phyloP scores from a whole-genome alignment of 92 coral and sea anemone species.

The Epizoanthus illoricatus region DNA sequence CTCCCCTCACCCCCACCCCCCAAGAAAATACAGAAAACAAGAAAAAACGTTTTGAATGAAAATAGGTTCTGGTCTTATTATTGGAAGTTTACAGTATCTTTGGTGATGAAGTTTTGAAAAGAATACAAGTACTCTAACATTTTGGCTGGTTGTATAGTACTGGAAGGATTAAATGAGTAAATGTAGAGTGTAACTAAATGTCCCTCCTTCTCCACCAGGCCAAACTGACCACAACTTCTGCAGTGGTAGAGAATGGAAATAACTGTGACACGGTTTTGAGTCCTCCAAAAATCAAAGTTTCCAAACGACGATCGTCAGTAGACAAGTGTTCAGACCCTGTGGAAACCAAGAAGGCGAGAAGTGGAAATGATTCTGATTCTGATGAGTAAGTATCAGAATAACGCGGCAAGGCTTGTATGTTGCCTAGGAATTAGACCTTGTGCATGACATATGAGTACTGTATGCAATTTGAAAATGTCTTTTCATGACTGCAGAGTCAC shows the following conservation, averaged over 20 bases:
- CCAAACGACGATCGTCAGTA: conserved; percentile 66
- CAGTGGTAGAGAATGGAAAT: conserved; percentile 42
- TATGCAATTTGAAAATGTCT: too few relatives aligned
- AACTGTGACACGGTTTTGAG: conserved; percentile 33
- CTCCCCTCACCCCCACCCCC: too few relatives aligned
- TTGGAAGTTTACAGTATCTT: too few relatives aligned
- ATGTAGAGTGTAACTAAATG: too few relatives aligned
- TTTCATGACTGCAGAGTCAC: too few relatives aligned
- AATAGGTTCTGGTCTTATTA: too few relatives aligned
- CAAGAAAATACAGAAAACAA: too few relatives aligned
- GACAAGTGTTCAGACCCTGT: conserved; percentile 49
- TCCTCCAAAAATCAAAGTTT: conserved; percentile 54
- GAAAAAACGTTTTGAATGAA: too few relatives aligned
- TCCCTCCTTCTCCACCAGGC: conserved; percentile 16
- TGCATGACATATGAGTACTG: background rate
- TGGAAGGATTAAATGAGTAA: too few relatives aligned
- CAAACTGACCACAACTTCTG: conserved; percentile 38
- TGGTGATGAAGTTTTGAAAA: too few relatives aligned
- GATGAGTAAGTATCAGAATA: conserved; percentile 51
- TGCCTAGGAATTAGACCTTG: background rate
- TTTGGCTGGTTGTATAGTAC: too few relatives aligned
- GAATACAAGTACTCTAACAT: too few relatives aligned
- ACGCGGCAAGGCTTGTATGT: background rate
- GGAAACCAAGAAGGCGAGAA: conserved; percentile 58
- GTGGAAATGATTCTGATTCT: conserved; percentile 49